A percentile compares a stretch with the other conserved stretches of the same genome.
These are phyloP conservation scores for Bubo blakistoni DNA, from an alignment of 2,113 vertebrate genomes.

Conservation along the genomic window DNA sequence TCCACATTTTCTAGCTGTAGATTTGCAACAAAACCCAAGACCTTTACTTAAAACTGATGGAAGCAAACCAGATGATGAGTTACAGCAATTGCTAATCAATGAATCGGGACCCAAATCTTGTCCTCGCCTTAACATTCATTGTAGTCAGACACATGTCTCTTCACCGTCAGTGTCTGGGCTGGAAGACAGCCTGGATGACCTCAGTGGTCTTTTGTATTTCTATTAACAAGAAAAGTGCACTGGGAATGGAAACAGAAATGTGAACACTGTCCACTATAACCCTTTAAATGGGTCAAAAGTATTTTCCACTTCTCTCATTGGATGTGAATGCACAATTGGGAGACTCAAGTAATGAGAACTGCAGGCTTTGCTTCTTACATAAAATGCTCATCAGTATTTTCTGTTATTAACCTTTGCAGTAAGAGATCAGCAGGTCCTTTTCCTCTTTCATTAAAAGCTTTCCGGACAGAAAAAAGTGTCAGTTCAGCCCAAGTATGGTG, in stretches of 20 bases:
- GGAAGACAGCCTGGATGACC: not conserved
- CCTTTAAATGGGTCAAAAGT: not conserved
- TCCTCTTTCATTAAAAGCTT: not conserved
- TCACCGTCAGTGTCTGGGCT: not conserved
- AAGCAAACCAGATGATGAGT: not conserved
- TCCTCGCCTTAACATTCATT: not conserved
- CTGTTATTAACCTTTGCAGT: not conserved
- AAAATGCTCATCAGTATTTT: not conserved
- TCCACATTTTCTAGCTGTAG: not conserved
- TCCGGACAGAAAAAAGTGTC: not conserved
- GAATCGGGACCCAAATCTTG: not conserved
- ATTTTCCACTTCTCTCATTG: not conserved
- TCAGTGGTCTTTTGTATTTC: not conserved
- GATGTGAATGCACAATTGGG: fast-evolving
- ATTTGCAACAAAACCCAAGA: not conserved
- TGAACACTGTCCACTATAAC: not conserved
- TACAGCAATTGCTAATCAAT: not conserved
- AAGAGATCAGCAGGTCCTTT: not conserved
- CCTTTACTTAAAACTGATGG: not conserved
- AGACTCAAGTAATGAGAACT: not conserved
- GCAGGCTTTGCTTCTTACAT: not conserved
- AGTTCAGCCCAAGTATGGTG: not conserved
- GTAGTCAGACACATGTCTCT: fast-evolving
- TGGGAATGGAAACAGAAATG: not conserved
- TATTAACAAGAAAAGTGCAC: not conserved